A percentile compares a stretch with the other conserved stretches of the same genome.
These are phyloP conservation scores for Alfaro cultratus DNA, from an alignment of 2,797 vertebrate genomes.

Conservation along the genomic window DNA sequence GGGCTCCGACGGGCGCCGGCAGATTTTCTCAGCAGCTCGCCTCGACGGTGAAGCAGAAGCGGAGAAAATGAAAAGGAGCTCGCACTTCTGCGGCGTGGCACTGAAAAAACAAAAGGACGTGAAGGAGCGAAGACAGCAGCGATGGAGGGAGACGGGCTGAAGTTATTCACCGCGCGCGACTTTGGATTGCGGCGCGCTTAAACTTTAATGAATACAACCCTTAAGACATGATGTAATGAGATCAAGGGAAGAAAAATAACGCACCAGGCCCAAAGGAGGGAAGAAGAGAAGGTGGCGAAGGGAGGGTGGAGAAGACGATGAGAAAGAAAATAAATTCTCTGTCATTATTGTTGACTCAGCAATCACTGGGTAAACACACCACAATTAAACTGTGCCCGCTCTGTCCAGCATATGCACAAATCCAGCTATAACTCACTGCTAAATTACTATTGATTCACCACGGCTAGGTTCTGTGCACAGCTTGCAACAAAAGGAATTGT, in stretches of 20 bases:
- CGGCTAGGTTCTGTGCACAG: conserved; percentile 39
- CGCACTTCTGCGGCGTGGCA: conserved; percentile 23
- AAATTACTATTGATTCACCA: conserved; percentile 63
- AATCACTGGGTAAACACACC: conserved; percentile 59
- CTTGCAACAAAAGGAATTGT: conserved; percentile 53
- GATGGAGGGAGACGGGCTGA: conserved; percentile 40
- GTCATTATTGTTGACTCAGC: conserved; percentile 72
- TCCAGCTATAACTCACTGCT: conserved; percentile 57
- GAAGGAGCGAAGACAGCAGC: conserved; percentile 36
- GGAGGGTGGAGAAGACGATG: conserved; percentile 18
- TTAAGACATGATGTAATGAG: conserved; percentile 81
- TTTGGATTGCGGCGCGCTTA: conserved; percentile 75
- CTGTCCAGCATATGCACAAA: conserved; percentile 56
- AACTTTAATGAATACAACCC: conserved; percentile 80
- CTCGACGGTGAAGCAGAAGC: conserved; percentile 51
- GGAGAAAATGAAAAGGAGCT: conserved; percentile 48
- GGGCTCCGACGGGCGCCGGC: conserved; percentile 55
- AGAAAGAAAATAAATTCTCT: conserved; percentile 64
- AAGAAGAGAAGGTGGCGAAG: conserved; percentile 12
- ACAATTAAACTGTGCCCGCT: conserved; percentile 52
- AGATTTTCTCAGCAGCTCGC: conserved; percentile 57
- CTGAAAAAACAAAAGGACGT: conserved; percentile 36
- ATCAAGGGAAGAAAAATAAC: conserved; percentile 67
- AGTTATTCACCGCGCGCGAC: conserved; percentile 70
- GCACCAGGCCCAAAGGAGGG: conserved; percentile 44